Evolutionary conservation across 2,797 vertebrate genomes (phyloP), one percentile per base, ranked within the genome.

Genomic region (Tapirus indicus): DNA sequence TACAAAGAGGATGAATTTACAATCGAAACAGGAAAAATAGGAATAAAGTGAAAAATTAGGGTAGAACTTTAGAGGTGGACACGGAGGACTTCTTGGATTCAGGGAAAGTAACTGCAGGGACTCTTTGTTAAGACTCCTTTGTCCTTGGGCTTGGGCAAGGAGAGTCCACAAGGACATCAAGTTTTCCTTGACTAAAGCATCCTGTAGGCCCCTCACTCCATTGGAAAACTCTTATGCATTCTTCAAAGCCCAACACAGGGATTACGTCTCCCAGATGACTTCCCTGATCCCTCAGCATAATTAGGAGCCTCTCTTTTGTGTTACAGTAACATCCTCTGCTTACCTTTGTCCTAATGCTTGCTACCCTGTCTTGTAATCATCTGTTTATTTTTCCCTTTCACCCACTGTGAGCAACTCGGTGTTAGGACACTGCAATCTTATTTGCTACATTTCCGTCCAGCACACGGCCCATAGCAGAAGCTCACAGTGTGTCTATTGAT

Each of bases 401-500:
- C 32, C 18, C 25, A 72, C 32, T 72, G 14, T 82, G 44, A 90
- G 17, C 41, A 95, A n/a, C 49, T 94, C 72, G 32, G 84, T 62
- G 38, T 54, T 47, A 44, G 52, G 62, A 72, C 10, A 54, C 12
- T 27, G 20, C 14, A 29, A 0, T 62, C n/a, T n/a, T 91, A 83
- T 74, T 71, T 77, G 75, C 41, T 77, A 7, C 23, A 52, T 92
- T 94, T 92, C 35, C 14, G 21, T 84, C 29, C n/a, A 78, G 41
- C 3, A 56, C 56, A 56, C 79, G 79, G 52, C n/a, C 85, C 29
- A 7, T 47, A 62, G 49, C 17, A 79, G 93, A 91, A 91, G 71
- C 72, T 91, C 80, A 86, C 84, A 64, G 78, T 32, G 21, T 72
- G 54, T 27, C 87, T 95, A 74, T 77, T 68, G 85, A 90, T 49